Evolutionary conservation across 64 coral and sea anemone genomes (phyloP).

Genomic region (Exaiptasia diaphana): DNA sequence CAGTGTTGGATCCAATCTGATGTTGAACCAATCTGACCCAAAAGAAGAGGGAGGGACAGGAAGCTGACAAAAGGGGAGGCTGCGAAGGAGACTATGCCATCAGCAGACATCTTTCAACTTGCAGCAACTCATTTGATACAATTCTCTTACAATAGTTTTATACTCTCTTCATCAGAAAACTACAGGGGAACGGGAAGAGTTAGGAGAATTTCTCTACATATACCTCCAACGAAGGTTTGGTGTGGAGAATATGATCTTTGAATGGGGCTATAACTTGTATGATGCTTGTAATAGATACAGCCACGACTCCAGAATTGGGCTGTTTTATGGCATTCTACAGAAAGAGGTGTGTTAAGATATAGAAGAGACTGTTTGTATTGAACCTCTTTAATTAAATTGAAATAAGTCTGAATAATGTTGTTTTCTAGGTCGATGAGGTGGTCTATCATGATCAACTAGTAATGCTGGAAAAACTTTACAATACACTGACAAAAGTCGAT

Average conservation of each 20-base stretch:
- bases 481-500: constrained; percentile 75
- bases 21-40: no score
- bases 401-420: no score
- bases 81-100: no score
- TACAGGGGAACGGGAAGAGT: constrained; percentile 59
- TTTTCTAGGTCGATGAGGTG: constrained; percentile 75
- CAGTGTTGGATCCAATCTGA: no score
- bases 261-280: constrained; percentile 93
- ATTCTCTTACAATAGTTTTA: not conserved
- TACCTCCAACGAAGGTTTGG: constrained; percentile 93
- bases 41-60: not conserved
- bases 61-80: not conserved
- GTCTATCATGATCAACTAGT: constrained; percentile 88
- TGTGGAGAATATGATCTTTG: constrained; percentile 90
- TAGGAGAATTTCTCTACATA: constrained; percentile 75
- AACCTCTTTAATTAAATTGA: no score
- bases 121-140: not conserved
- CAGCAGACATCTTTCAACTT: no score
- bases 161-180: constrained; percentile 60
- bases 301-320: constrained; percentile 88
- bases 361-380: not conserved
- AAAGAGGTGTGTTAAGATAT: constrained; percentile 68
- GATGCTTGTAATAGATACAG: constrained; percentile 86
- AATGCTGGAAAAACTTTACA: constrained; percentile 79
- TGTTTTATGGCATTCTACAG: constrained; percentile 81